These are phyloP conservation scores for Drosophila hydei DNA, from an alignment of 1,140 invertebrate species.

Conservation along the genomic window DNA sequence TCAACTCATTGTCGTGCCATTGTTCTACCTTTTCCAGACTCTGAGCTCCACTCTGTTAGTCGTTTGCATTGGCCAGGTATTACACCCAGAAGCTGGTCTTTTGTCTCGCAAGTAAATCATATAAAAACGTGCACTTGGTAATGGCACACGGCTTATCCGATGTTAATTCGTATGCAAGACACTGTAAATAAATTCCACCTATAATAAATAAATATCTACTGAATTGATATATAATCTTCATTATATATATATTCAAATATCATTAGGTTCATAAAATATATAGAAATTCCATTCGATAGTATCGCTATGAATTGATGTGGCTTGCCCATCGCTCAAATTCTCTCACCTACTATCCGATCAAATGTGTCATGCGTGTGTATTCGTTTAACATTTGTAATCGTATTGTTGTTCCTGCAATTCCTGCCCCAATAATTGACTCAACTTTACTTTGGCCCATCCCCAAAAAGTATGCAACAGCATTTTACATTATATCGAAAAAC, in stretches of 20 bases:
- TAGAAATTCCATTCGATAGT: neutral
- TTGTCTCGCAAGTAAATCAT: conserved; percentile 7
- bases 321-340: neutral
- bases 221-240: too few species aligned
- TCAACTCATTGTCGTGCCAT: conserved; percentile 7
- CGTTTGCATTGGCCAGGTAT: neutral
- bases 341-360: conserved; percentile 14
- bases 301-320: too few species aligned
- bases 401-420: conserved; percentile 36
- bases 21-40: conserved; percentile 17
- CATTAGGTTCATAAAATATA: neutral
- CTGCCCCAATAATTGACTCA: conserved; percentile 70
- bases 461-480: conserved; percentile 73
- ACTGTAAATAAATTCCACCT: neutral
- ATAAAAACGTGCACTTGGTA: neutral
- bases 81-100: conserved; percentile 1
- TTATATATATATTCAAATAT: too few species aligned
- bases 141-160: neutral
- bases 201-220: neutral
- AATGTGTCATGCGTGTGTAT: conserved; percentile 27
- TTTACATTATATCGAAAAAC: conserved; percentile 41
- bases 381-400: conserved; percentile 11
- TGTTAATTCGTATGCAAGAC: too few species aligned
- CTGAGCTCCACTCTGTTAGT: neutral
- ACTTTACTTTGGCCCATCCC: conserved; percentile 52